Base-by-base conservation (phyloP, 2,888 invertebrate genomes). In the Bursaphelenchus okinawaensis region DNA sequence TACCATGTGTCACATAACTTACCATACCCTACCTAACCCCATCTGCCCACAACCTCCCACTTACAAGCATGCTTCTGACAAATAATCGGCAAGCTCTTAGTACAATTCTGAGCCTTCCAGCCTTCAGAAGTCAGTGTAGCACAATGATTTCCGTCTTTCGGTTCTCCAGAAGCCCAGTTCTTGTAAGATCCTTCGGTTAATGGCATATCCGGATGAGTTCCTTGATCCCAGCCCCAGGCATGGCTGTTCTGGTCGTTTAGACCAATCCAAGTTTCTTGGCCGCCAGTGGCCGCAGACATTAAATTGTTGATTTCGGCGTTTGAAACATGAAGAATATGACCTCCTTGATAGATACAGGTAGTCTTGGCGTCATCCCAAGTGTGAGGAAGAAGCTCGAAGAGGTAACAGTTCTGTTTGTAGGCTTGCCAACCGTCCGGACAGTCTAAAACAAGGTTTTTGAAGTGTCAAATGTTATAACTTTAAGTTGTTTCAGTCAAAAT, bases 191-290 rank as follows among this genome's bases (percentile, higher is more conserved):
- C 28, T 23, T 40, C 54, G 54, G n/a, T 40, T 6, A 54, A 12
- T n/a, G 24, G 23, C 26, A 54, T 12, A 24, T 26, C 54, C 12
- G 12, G 8, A 20, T 28, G 55, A 26, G 24, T 31, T 19, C 22
- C 12, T 57, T 67, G 40, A 28, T 74, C 75, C 76, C 76, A 76
- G 20, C 63, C 67, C 63, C 66, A 76, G 50, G 70, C 68, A 19
- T 54, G 27, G 8, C 29, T 65, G 12, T 57, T n/a, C n/a, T 60
- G 24, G 61, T 75, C 70, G 58, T 67, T 72, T 19, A 74, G 52
- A 0, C 76, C 76, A 31, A 72, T 73, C 76, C 76, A 76, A 52
- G 26, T 54, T 8, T 16, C 7, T n/a, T 7, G 7, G 9, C 29
- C 22, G n/a, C 55, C 55, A 6, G 29, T 56, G 40, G 74, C 69